Evolutionary conservation across 2,797 vertebrate genomes (phyloP).

Genomic region (Knipowitschia caucasica): DNA sequence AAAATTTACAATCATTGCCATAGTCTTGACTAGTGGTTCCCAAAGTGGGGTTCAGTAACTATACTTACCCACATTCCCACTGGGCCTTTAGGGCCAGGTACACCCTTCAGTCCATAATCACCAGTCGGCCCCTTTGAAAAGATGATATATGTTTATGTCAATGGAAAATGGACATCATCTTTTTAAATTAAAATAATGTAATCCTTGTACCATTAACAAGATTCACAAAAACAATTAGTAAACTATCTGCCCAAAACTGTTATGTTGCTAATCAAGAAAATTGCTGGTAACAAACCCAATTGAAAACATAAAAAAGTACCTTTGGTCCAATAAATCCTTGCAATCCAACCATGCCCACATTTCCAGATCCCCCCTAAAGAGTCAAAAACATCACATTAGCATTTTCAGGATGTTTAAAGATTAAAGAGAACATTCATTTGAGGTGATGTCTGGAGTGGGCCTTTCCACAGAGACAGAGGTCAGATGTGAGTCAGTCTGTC

Average conservation of each 20-base stretch:
- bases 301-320: too few species aligned
- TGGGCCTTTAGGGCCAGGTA: constrained; percentile 89
- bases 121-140: constrained; percentile 84
- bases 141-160: neutral
- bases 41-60: neutral
- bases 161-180: neutral
- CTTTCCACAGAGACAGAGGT: constrained; percentile 18
- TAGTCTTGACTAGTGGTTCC: neutral
- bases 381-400: constrained; percentile 10
- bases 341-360: constrained; percentile 85
- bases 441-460: constrained; percentile 33
- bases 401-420: constrained; percentile 5
- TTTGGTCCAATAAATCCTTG: constrained; percentile 91
- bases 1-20: constrained; percentile 15
- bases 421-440: constrained; percentile 17
- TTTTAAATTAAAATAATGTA: too few species aligned
- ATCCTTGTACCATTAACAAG: too few species aligned
- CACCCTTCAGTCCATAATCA: constrained; percentile 81
- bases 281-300: too few species aligned
- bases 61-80: constrained; percentile 84
- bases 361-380: constrained; percentile 83
- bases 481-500: constrained; percentile 31
- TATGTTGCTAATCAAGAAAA: too few species aligned
- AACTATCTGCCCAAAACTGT: too few species aligned
- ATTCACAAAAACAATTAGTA: too few species aligned